Evolutionary conservation across 2,888 invertebrate genomes (phyloP), one percentile per base, ranked within the genome.

Genomic region (Acleris literana): DNA sequence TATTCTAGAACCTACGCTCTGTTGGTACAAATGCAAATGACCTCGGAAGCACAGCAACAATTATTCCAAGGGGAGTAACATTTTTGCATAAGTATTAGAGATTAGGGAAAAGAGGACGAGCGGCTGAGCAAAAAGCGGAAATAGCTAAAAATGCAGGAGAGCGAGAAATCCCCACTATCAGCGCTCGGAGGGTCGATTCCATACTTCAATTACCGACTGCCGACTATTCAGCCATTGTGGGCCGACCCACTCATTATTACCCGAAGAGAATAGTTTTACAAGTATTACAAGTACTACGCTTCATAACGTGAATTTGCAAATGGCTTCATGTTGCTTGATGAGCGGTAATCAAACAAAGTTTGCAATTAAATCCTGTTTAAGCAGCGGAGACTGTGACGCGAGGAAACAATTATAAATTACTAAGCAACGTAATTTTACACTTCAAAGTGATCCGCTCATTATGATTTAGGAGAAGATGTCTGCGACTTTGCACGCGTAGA

Each of bases 121-220:
- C 29, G 49, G 44, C 29, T 61, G 55, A 56, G 51, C 56, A 61
- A 57, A 57, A 17, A 60, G 71, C 70, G 69, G 69, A 69, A 68
- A 59, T 53, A 60, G 54, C 54, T 64, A 68, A 77, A 81, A 78
- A 67, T 78, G 79, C 82, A 76, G 56, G 64, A 59, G 67, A 63
- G 76, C 72, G 71, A 68, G 78, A 79, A 82, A 76, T 77, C 68
- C 72, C 69, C 68, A 51, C 55, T 64, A 74, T 81, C 81, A 77
- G 77, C 81, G 74, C 72, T 74, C 70, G 64, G 63, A 59, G 71
- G 71, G 70, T 72, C 74, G 68, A 74, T 74, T 75, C 79, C 70
- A 68, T 72, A 39, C 51, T 68, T 78, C 76, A 76, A 75, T 79
- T 81, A 79, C 71, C 72, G 76, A 77, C 75, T 68, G 69, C 71